phyloP scores from a whole-genome alignment of 2,888 invertebrate species.

The Coenonympha arcania region DNA sequence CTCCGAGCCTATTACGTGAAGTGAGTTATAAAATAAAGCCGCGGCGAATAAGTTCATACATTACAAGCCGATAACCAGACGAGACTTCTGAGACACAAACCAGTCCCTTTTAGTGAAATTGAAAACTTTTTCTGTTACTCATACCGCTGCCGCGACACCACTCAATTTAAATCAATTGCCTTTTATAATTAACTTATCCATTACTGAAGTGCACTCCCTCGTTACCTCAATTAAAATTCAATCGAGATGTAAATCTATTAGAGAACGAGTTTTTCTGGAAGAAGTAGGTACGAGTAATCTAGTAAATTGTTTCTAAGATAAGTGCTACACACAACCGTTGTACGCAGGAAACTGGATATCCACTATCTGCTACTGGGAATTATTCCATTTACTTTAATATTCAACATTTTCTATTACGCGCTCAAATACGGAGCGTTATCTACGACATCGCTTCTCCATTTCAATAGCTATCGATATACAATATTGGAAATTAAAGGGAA shows the following conservation, averaged over 20 bases:
- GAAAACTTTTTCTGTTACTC: constrained; percentile 75
- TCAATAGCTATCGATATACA: constrained; percentile 13
- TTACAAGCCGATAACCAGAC: constrained; percentile 75
- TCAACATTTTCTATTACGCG: constrained; percentile 16
- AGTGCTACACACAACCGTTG: constrained; percentile 20
- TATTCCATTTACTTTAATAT: constrained; percentile 18
- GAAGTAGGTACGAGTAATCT: constrained; percentile 50
- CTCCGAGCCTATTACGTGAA: constrained; percentile 67
- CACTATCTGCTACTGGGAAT: constrained; percentile 11
- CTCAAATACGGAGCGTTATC: constrained; percentile 14
- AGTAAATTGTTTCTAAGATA: constrained; percentile 49
- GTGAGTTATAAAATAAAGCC: constrained; percentile 73
- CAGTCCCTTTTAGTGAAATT: constrained; percentile 76
- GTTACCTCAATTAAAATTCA: constrained; percentile 68
- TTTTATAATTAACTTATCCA: constrained; percentile 72
- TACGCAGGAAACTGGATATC: constrained; percentile 19
- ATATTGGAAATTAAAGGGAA: constrained; percentile 20
- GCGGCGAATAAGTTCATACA: constrained; percentile 71
- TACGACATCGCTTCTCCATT: constrained; percentile 14
- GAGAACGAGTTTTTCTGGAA: constrained; percentile 57
- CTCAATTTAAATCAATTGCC: constrained; percentile 73
- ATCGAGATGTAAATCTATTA: constrained; percentile 65
- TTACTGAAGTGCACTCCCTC: constrained; percentile 67
- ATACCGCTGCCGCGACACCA: constrained; percentile 67
- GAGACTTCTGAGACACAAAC: constrained; percentile 74